Evolutionary conservation across 2,888 invertebrate species (phyloP), one percentile per base, ranked within the genome.

Genomic region (Hydrotaea diabolus): DNA sequence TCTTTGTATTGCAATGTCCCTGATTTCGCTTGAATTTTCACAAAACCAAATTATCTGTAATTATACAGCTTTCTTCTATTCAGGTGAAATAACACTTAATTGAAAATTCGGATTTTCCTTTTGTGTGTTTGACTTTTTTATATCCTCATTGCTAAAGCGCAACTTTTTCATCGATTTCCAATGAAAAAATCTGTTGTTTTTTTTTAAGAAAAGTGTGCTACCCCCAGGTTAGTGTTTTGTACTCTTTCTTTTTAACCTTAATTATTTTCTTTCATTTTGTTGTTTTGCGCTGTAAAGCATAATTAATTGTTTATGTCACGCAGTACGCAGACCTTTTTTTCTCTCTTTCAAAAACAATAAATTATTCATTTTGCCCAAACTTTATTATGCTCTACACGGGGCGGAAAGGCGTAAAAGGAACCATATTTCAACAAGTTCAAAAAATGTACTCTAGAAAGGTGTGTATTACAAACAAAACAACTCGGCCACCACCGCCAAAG

Each of bases 351-450:
- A 8, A 13, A 7, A 46, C 69, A 46, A 80, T 75, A 80, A 75
- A 62, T 62, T 66, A 75, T 75, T 75, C 46, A 75, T 57, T 17
- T 69, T 46, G 17, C 66, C 62, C 31, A 59, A 59, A 71, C 19
- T 59, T 46, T 46, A 31, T 78, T 64, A 69, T n/a, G 9, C 7
- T 23, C 1, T 21, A 43, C 19, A 21, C 36, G 19, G 43, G 8
- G 39, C 43, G 17, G 69, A 19, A 17, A 23, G 46, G 46, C 11
- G 15, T 13, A 69, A 46, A 19, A 46, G 39, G 26, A 31, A 55
- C 31, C 26, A 21, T 17, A 75, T 69, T 74, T 57, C 66, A 80
- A 80, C 66, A 74, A 80, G 74, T 78, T 19, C 17, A 72, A 62
- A 31, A 31, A n/a, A 23, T 43, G 23, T 13, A 4, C 5, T 11